Evolutionary conservation across 2,888 invertebrate genomes (phyloP).

Genomic region (Caenorhabditis afra): DNA sequence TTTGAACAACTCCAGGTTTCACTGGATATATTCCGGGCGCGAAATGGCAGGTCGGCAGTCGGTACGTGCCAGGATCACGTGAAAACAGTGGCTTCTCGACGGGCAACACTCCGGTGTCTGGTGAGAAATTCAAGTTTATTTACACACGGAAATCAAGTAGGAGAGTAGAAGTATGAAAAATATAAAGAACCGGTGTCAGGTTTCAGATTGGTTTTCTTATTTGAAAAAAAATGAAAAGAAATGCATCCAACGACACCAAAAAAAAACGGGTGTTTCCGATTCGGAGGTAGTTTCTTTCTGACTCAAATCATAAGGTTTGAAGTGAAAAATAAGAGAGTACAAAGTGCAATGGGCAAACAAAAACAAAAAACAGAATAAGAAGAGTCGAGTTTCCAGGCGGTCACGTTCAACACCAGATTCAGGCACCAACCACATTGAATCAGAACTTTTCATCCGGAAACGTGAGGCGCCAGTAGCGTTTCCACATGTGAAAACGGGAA

Average conservation of each 20-base stretch:
- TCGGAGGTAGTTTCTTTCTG: not conserved
- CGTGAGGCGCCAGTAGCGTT: slow-evolving; percentile 15
- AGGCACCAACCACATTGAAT: slow-evolving; percentile 21
- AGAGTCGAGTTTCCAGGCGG: slow-evolving; percentile 14
- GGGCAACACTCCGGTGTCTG: slow-evolving; percentile 14
- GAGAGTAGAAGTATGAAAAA: not conserved
- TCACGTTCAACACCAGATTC: slow-evolving; percentile 11
- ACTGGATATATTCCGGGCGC: slow-evolving; percentile 72
- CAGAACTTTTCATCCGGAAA: slow-evolving; percentile 28
- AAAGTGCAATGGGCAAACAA: too few species aligned
- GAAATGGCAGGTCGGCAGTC: slow-evolving; percentile 69
- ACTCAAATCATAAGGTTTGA: slow-evolving; percentile 11
- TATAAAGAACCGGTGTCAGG: slow-evolving; percentile 16
- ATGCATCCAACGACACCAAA: not conserved
- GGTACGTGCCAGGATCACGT: slow-evolving; percentile 58
- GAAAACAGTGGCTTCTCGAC: slow-evolving; percentile 41
- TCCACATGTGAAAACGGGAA: slow-evolving; percentile 16
- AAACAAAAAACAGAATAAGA: not conserved
- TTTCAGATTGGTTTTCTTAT: slow-evolving; percentile 41
- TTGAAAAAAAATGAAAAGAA: slow-evolving; percentile 1
- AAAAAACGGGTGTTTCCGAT: slow-evolving; percentile 6
- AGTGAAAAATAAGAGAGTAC: not conserved
- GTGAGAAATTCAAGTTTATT: slow-evolving; percentile 23
- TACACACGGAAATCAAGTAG: too few species aligned
- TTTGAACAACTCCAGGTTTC: slow-evolving; percentile 60